Percentiles rank a stretch among this genome's conserved stretches.
Evolutionary conservation across 2,888 invertebrate genomes (phyloP).

Genomic region (Aquatica leii): DNA sequence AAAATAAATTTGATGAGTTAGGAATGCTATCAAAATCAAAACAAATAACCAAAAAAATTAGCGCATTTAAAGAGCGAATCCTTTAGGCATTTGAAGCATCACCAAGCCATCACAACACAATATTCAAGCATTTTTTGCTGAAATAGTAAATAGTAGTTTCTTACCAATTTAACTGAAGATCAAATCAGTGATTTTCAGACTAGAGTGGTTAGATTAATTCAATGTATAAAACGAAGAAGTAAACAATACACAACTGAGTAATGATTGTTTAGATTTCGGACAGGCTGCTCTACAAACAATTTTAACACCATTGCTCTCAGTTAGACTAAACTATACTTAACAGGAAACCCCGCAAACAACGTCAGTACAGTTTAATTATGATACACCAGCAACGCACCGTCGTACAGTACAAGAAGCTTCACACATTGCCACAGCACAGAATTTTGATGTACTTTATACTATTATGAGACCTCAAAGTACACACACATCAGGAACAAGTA

Average conservation of each 20-base stretch:
- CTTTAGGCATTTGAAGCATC: neutral
- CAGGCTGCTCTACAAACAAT: neutral
- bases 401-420: neutral
- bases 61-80: neutral
- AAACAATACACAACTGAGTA: neutral
- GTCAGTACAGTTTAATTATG: neutral
- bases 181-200: neutral
- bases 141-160: neutral
- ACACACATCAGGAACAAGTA: constrained; percentile 1
- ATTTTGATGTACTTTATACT: neutral
- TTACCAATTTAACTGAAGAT: neutral
- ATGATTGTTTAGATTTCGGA: neutral
- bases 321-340: no score
- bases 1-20: neutral
- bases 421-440: neutral
- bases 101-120: neutral
- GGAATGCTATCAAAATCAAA: neutral
- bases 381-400: neutral
- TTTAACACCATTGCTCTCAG: neutral
- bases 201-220: neutral
- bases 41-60: neutral
- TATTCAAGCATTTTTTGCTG: constrained; percentile 5
- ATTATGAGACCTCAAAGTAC: neutral
- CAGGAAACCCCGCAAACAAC: neutral
- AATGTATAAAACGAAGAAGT: neutral